phyloP scores from a whole-genome alignment of 2,888 invertebrate genomes.

The Patella pellucida region DNA sequence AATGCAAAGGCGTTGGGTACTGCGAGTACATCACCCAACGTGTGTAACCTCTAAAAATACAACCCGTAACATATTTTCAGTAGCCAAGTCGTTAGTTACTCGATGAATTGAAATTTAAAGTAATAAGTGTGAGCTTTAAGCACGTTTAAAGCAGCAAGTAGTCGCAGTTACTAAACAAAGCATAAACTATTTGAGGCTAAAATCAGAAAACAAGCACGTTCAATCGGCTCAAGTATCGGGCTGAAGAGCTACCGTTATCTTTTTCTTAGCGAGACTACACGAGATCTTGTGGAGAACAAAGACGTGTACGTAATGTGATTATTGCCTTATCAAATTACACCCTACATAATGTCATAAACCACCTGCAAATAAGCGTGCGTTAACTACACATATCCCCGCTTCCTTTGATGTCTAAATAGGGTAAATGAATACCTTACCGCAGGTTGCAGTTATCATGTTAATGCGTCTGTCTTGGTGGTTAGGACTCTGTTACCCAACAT shows the following conservation, averaged over 20 bases:
- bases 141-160: constrained; percentile 7
- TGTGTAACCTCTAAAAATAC: no score
- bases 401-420: neutral
- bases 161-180: constrained; percentile 4
- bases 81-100: constrained; percentile 1
- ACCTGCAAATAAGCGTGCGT: constrained; percentile 12
- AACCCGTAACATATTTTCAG: neutral
- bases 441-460: constrained; percentile 4
- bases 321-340: constrained; percentile 7
- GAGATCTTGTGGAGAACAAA: neutral
- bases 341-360: constrained; percentile 7
- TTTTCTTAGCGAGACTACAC: neutral
- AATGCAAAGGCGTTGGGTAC: no score
- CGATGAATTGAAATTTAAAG: constrained; percentile 4
- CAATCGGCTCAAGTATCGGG: neutral
- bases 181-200: neutral
- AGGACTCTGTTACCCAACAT: neutral
- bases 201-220: constrained; percentile 5
- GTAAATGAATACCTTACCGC: constrained; percentile 6
- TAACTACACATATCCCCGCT: neutral
- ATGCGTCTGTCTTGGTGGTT: neutral
- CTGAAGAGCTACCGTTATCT: constrained; percentile 11
- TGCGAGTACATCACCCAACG: no score
- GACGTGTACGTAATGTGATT: constrained; percentile 9
- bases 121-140: neutral